phyloP scores from a whole-genome alignment of 2,888 invertebrate species.

The Meghimatium bilineatum region DNA sequence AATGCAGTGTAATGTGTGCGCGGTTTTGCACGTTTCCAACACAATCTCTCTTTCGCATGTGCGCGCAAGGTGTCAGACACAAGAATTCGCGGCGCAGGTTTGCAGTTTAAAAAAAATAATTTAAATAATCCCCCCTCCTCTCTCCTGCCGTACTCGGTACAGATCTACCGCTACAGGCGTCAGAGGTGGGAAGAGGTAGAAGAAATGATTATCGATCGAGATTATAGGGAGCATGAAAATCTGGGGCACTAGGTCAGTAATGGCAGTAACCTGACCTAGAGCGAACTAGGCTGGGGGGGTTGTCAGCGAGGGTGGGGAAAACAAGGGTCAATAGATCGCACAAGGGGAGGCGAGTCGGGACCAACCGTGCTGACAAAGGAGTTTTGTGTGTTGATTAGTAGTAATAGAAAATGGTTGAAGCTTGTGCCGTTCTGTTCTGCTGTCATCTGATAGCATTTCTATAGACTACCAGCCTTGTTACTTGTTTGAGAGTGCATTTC shows the following conservation, averaged over 20 bases:
- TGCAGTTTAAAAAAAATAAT: no score
- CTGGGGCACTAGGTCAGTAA: constrained; percentile 46
- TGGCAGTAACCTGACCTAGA: constrained; percentile 38
- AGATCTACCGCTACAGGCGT: background rate
- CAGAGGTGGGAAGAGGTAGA: background rate
- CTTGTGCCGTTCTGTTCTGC: background rate
- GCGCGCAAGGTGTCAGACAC: background rate
- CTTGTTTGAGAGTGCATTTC: no score
- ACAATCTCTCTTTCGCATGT: background rate
- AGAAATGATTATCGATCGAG: constrained; percentile 33
- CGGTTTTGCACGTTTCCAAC: background rate
- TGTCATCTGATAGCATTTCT: background rate
- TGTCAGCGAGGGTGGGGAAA: background rate
- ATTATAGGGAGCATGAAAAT: constrained; percentile 36
- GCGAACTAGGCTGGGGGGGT: background rate
- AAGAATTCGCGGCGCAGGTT: background rate
- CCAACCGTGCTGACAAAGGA: constrained; percentile 22
- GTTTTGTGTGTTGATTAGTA: constrained; percentile 15
- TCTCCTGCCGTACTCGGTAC: background rate
- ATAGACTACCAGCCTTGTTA: background rate
- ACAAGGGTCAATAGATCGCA: constrained; percentile 33
- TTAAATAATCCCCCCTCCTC: no score
- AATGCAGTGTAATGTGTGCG: background rate
- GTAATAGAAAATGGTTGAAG: background rate
- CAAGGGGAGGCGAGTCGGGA: constrained; percentile 27